These are phyloP conservation scores for Trilocha varians DNA, from an alignment of 2,888 invertebrate species.

Conservation along the genomic window DNA sequence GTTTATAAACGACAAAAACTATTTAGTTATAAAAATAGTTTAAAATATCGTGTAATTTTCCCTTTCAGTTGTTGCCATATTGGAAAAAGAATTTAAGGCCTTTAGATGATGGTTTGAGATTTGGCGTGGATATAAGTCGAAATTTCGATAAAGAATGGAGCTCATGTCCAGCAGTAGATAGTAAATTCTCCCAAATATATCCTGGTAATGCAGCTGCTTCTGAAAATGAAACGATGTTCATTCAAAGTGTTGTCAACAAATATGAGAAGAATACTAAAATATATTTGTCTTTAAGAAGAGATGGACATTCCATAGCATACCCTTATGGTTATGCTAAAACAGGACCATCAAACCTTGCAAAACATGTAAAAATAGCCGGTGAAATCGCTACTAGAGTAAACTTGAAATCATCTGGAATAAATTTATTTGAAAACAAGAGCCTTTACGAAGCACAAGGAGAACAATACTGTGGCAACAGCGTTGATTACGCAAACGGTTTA, in stretches of 20 bases:
- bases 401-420: slow-evolving; percentile 35
- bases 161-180: slow-evolving; percentile 25
- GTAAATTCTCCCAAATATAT: slow-evolving; percentile 46
- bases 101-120: slow-evolving; percentile 21
- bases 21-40: not conserved
- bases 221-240: slow-evolving; percentile 76
- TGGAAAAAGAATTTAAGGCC: slow-evolving; percentile 49
- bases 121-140: slow-evolving; percentile 49
- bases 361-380: slow-evolving; percentile 27
- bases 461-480: slow-evolving; percentile 50
- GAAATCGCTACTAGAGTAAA: slow-evolving; percentile 43
- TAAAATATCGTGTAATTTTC: no score
- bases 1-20: slow-evolving; percentile 8
- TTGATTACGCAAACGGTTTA: slow-evolving; percentile 42
- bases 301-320: slow-evolving; percentile 76
- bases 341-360: slow-evolving; percentile 8
- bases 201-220: slow-evolving; percentile 74
- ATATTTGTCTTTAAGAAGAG: slow-evolving; percentile 82
- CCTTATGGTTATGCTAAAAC: slow-evolving; percentile 72
- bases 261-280: slow-evolving; percentile 65
- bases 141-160: slow-evolving; percentile 51
- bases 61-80: slow-evolving; percentile 20
- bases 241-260: slow-evolving; percentile 69
- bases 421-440: slow-evolving; percentile 38
- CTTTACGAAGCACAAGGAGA: slow-evolving; percentile 37